phyloP scores from a whole-genome alignment of 2,113 vertebrate species.

The Rallus limicola region DNA sequence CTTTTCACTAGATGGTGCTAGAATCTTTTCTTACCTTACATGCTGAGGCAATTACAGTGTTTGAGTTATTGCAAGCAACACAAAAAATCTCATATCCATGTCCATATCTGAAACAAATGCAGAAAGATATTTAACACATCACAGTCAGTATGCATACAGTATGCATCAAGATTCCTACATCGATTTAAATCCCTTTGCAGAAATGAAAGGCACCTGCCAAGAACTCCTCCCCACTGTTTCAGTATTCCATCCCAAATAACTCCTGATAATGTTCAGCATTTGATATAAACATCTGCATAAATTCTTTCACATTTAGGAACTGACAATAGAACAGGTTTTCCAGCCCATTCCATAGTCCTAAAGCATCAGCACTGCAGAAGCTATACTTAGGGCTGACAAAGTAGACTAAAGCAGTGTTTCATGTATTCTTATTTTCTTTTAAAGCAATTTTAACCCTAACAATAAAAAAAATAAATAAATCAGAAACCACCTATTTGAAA shows the following conservation, averaged over 20 bases:
- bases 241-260: not conserved
- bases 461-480: not conserved
- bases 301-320: not conserved
- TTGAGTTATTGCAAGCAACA: conserved; percentile 85
- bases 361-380: not conserved
- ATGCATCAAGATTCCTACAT: not conserved
- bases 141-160: not conserved
- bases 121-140: not conserved
- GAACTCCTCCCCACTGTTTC: not conserved
- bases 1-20: conserved; percentile 64
- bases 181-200: not conserved
- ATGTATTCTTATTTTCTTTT: not conserved
- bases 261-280: not conserved
- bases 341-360: not conserved
- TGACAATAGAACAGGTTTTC: not conserved
- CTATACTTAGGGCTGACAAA: not conserved
- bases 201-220: not conserved
- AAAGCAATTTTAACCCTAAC: not conserved
- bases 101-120: conserved; percentile 85
- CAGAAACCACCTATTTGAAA: not conserved
- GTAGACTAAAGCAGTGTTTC: not conserved
- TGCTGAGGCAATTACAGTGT: conserved; percentile 89
- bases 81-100: conserved; percentile 97
- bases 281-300: not conserved
- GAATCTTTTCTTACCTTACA: conserved; percentile 88